phyloP scores from a whole-genome alignment of 2,888 invertebrate species.

The Perizoma flavofasciatum region DNA sequence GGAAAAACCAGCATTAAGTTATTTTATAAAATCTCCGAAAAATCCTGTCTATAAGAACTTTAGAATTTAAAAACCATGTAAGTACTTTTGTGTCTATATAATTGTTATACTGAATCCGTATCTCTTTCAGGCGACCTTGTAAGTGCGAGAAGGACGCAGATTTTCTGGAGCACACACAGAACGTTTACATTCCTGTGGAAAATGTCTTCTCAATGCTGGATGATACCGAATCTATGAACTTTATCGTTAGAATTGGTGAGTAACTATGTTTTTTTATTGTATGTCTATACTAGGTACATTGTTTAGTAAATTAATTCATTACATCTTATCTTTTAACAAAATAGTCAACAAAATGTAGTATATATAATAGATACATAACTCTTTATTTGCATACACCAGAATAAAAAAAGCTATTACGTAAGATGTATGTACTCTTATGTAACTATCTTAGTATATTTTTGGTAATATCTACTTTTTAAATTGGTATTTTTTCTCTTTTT shows the following conservation, averaged over 20 bases:
- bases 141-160: constrained; percentile 81
- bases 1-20: background rate
- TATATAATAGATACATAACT: too few relatives aligned
- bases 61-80: background rate
- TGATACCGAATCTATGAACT: constrained; percentile 69
- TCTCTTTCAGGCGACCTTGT: constrained; percentile 72
- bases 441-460: too few relatives aligned
- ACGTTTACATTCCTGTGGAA: constrained; percentile 81
- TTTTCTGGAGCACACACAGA: constrained; percentile 79
- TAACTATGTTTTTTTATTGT: constrained; percentile 8
- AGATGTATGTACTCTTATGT: too few relatives aligned
- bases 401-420: too few relatives aligned
- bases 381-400: too few relatives aligned
- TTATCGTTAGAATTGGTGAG: constrained; percentile 76
- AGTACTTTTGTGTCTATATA: background rate
- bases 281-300: too few relatives aligned
- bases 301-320: too few relatives aligned
- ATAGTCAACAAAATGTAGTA: too few relatives aligned
- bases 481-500: too few relatives aligned
- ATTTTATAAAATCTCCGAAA: background rate
- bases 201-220: constrained; percentile 81
- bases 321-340: too few relatives aligned
- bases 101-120: constrained; percentile 17
- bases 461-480: too few relatives aligned
- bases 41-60: too few relatives aligned